These are phyloP conservation scores for Lissocephala sabroskyi DNA, from an alignment of 2,888 invertebrate genomes.

Conservation along the genomic window DNA sequence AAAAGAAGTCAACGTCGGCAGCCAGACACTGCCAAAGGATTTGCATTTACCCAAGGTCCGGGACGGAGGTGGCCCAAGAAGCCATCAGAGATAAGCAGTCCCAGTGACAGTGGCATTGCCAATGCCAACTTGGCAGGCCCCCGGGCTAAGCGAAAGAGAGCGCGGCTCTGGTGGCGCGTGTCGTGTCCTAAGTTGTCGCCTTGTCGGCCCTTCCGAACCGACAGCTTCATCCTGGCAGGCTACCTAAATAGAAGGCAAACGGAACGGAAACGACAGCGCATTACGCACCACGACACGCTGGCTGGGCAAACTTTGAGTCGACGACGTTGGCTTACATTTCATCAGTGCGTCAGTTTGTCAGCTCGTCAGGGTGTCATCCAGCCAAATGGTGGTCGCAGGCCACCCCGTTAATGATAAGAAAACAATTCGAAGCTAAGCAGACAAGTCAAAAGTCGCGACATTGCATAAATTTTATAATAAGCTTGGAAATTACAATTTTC, in stretches of 20 bases:
- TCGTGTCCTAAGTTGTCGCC: background rate
- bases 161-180: slow-evolving; percentile 2
- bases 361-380: too few species aligned
- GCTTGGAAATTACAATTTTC: slow-evolving; percentile 59
- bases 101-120: slow-evolving; percentile 10
- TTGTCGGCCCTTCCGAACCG: background rate
- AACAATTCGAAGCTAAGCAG: slow-evolving; percentile 39
- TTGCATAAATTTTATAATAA: slow-evolving; percentile 61
- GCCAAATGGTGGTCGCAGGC: too few species aligned
- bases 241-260: background rate
- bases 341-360: too few species aligned
- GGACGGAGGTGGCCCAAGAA: slow-evolving; percentile 5
- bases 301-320: slow-evolving; percentile 39
- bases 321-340: slow-evolving; percentile 49
- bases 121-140: slow-evolving; percentile 5
- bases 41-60: slow-evolving; percentile 42
- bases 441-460: slow-evolving; percentile 30
- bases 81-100: slow-evolving; percentile 5
- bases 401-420: slow-evolving; percentile 51
- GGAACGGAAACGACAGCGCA: slow-evolving; percentile 52
- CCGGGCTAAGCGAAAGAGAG: too few species aligned
- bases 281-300: slow-evolving; percentile 22
- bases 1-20: slow-evolving; percentile 7
- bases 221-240: background rate
- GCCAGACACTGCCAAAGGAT: slow-evolving; percentile 31